A percentile compares a stretch with the other conserved stretches of the same genome.
Evolutionary conservation across 92 coral and sea anemone species (phyloP).

Genomic region (Pocillopora grandis): DNA sequence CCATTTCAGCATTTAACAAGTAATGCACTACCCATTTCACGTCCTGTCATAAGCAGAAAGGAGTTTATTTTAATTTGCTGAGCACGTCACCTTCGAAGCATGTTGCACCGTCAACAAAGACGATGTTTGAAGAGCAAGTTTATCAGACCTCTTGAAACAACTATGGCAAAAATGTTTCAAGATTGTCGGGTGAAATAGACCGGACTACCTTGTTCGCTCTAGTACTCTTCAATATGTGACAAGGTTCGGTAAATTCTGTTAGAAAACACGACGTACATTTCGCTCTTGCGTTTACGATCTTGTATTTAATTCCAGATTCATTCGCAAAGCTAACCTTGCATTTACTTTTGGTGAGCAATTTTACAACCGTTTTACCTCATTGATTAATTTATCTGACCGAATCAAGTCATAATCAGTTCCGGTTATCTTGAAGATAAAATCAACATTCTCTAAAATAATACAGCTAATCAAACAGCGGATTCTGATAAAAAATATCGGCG

Average conservation of each 20-base stretch:
- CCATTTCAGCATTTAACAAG: too few species aligned
- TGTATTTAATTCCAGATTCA: too few species aligned
- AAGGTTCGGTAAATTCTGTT: too few species aligned
- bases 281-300: too few species aligned
- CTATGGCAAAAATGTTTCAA: slow-evolving; percentile 22
- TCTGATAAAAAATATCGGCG: slow-evolving; percentile 4
- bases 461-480: background rate
- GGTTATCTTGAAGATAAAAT: slow-evolving; percentile 1
- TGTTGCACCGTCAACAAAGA: background rate
- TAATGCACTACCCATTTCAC: background rate
- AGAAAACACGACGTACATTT: too few species aligned
- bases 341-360: too few species aligned
- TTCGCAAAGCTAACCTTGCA: too few species aligned
- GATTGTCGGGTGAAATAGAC: slow-evolving; percentile 1
- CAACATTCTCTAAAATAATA: slow-evolving; percentile 7
- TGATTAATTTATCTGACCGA: too few species aligned
- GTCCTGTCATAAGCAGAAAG: background rate
- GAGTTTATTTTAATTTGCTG: background rate
- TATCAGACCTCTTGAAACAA: slow-evolving; percentile 1
- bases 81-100: background rate
- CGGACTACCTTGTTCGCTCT: background rate
- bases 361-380: too few species aligned
- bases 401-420: background rate
- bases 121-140: background rate
- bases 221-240: background rate